Base-by-base conservation (phyloP, 2,797 vertebrate species). In the Loris lydekkerianus region DNA sequence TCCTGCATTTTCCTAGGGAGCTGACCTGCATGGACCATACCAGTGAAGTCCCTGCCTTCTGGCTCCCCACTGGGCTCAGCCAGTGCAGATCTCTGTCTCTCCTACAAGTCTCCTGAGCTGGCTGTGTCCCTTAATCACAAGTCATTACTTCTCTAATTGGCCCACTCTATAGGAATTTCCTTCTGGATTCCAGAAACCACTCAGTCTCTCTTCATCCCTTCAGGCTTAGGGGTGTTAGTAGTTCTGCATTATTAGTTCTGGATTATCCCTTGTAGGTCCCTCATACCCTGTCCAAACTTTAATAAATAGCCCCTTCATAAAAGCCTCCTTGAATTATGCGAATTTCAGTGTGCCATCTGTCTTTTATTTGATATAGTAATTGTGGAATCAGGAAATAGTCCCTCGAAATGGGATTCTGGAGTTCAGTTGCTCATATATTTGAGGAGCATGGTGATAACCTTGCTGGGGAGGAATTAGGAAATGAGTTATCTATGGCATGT, bases 291-390 rank as follows among this genome's bases (percentile, higher is more conserved):
- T 56, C 61, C 67, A 94, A 85, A 49, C 31, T 46, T 96, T 93
- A 85, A 67, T 34, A 89, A 95, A 83, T 27, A n/a, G 53, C 76
- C 46, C 27, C 58, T 87, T 63, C 82, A 77, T 77, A 90, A 90
- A 84, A 63, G 34, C 82, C n/a, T 89, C 40, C 27, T 80, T 76
- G 95, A 87, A 70, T 85, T 90, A 37, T 58, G 63, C 23, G 85
- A 85, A 90, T 94, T 94, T 96, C 77, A 81, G 49, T 53, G n/a
- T 58, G 90, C 77, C 94, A 89, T 93, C 88, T 96, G 80, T 92
- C 93, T 87, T 86, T 61, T 61, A 67, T 89, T 95, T 94, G 76
- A 75, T 13, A 67, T 8, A 53, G 43, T 85, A 49, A 81, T 82
- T 77, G 85, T 85, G 27, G 61, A 84, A 86, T 82, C 73, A 77